Evolutionary conservation across 2,113 vertebrate species (phyloP).

Genomic region (Pelusios castaneus): DNA sequence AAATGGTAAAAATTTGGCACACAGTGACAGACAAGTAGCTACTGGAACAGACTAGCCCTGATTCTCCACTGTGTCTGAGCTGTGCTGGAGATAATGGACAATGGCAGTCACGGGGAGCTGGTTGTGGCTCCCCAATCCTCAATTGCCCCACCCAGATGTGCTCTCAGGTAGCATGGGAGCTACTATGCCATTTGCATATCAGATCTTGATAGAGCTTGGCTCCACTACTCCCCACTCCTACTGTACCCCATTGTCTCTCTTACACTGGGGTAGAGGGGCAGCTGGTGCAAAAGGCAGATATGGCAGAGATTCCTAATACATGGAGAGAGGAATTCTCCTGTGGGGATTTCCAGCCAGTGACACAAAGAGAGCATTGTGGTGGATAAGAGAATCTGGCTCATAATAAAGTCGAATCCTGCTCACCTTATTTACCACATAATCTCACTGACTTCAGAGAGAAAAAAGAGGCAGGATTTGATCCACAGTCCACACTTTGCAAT

Average conservation of each 20-base stretch:
- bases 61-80: fast-evolving
- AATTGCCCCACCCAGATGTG: not conserved
- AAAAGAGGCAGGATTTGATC: fast-evolving
- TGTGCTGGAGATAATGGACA: not conserved
- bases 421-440: not conserved
- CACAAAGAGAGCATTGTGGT: not conserved
- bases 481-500: fast-evolving
- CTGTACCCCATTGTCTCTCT: fast-evolving
- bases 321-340: not conserved
- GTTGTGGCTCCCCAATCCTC: not conserved
- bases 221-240: not conserved
- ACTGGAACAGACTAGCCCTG: not conserved
- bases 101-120: not conserved
- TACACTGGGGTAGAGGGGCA: not conserved
- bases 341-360: not conserved
- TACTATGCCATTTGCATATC: not conserved
- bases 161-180: not conserved
- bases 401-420: not conserved
- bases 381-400: not conserved
- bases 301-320: not conserved
- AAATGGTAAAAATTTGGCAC: slow-evolving; percentile 28
- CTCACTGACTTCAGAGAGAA: fast-evolving
- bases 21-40: not conserved
- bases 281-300: not conserved
- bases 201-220: not conserved